A percentile compares a stretch with the other conserved stretches of the same genome.
phyloP scores from a whole-genome alignment of 30 jellyfish, hydroid and myxozoan species.

The Aurelia sp. region DNA sequence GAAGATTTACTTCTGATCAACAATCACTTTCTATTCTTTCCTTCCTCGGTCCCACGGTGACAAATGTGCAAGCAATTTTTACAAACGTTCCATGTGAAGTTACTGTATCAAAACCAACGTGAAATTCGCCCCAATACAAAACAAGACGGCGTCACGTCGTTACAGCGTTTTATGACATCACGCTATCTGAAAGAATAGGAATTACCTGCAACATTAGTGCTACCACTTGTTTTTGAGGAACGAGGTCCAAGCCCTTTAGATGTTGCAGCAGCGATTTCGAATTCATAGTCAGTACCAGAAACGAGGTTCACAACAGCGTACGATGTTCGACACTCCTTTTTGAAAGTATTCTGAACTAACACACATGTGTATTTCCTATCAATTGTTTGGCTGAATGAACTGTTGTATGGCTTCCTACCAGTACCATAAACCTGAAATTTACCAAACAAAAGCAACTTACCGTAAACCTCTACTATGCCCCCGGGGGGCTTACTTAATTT shows the following conservation, averaged over 20 bases:
- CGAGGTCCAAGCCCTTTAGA: conserved; percentile 47
- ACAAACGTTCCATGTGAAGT: too few species aligned
- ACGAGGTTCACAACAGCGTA: neutral
- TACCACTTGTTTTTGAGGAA: conserved; percentile 10
- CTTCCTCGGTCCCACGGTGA: too few species aligned
- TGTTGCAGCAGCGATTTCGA: conserved; percentile 63
- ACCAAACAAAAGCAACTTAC: neutral
- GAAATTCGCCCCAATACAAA: too few species aligned
- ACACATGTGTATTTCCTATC: neutral
- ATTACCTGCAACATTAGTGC: conserved; percentile 54
- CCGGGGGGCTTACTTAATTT: too few species aligned
- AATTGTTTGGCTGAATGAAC: conserved; percentile 25
- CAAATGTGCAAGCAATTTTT: too few species aligned
- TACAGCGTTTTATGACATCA: neutral
- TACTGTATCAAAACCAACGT: too few species aligned
- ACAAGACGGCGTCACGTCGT: too few species aligned
- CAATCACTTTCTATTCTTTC: too few species aligned
- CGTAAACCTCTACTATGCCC: too few species aligned
- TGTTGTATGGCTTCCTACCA: conserved; percentile 61
- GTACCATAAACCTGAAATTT: conserved; percentile 23
- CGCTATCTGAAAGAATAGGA: neutral
- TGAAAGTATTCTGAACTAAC: neutral
- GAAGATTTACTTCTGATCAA: too few species aligned
- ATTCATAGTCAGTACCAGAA: conserved; percentile 48
- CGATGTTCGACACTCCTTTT: conserved; percentile 3